Conservation (phyloP, 2,797 vertebrate species). For the Peromyscus melanophrys region DNA sequence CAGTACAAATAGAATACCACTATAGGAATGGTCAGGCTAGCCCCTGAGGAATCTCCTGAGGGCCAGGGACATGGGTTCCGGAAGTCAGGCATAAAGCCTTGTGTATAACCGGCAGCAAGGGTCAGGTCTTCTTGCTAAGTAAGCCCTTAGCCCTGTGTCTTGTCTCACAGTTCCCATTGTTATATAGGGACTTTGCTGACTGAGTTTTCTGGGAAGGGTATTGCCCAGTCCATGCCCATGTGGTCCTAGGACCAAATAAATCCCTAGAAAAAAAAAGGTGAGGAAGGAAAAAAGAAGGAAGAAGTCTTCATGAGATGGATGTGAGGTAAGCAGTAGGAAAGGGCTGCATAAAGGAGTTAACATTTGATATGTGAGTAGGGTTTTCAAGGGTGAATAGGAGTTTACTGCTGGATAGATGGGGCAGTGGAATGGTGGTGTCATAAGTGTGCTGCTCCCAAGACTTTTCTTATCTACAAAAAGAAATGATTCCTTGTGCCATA, state of each 20-base stretch:
- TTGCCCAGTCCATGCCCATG: neutral
- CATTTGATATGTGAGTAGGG: neutral
- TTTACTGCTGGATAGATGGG: neutral
- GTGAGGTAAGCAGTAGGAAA: neutral
- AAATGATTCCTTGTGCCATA: too few species aligned
- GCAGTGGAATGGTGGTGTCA: neutral
- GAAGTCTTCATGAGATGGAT: neutral
- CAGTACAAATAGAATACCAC: too few species aligned
- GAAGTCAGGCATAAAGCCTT: neutral
- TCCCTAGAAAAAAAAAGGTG: too few species aligned
- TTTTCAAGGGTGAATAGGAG: neutral
- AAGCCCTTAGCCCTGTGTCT: neutral
- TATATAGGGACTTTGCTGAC: neutral
- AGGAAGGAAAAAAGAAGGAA: neutral
- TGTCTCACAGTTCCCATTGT: neutral
- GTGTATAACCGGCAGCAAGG: neutral
- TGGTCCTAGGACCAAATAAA: accelerated
- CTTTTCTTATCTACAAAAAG: neutral
- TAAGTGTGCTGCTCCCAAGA: neutral
- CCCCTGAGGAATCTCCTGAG: neutral
- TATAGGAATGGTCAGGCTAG: neutral
- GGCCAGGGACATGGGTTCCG: too few species aligned
- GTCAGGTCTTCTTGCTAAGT: neutral
- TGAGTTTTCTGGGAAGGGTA: neutral
- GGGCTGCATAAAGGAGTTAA: neutral